Evolutionary conservation across 2,797 vertebrate species (phyloP), one percentile per base, ranked within the genome.

Genomic region (Danio choprae): DNA sequence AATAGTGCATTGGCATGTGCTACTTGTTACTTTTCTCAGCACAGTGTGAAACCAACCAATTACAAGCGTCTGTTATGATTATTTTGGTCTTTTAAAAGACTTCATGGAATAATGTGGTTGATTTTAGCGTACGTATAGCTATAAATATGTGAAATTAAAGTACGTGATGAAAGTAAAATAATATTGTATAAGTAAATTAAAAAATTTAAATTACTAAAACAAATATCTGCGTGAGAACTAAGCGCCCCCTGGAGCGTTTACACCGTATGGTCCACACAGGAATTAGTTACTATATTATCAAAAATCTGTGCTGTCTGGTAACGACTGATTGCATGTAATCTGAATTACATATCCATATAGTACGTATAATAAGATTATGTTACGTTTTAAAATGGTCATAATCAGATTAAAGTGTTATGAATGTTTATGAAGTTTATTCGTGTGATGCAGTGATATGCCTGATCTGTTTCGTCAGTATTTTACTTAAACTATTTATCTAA

Each of bases 211-310:
- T 44, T 6, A 15, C 69, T 46, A 10, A 9, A 11, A 16, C 8
- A 46, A n/a, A 73, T 29, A 5, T 16, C 7, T 59, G 41, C 20
- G 20, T 59, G 6, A 48, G 65, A n/a, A 1, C 8, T 56, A 46
- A 15, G 29, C 72, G 29, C 58, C 72, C 8, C 46, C 44, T 51
- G 18, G 9, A 63, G 58, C 29, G 73, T 5, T 63, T 40, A 63
- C 10, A 4, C 16, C 16, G 38, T 12, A 36, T 22, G 8, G 29
- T 16, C 36, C 36, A 5, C 15, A 62, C 1, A 16, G 59, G 29
- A 38, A 62, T 16, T 16, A 40, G 16, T 69, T 44, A 11, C 64
- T 38, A 50, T 20, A 44, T 65, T 20, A 41, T 20, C 51, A 20
- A 71, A 9, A 73, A 16, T 29, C 29, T 29, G 29, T 29, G 29